Evolutionary conservation across 1,140 invertebrate genomes (phyloP).

Genomic region (Leptinotarsa defecta): DNA sequence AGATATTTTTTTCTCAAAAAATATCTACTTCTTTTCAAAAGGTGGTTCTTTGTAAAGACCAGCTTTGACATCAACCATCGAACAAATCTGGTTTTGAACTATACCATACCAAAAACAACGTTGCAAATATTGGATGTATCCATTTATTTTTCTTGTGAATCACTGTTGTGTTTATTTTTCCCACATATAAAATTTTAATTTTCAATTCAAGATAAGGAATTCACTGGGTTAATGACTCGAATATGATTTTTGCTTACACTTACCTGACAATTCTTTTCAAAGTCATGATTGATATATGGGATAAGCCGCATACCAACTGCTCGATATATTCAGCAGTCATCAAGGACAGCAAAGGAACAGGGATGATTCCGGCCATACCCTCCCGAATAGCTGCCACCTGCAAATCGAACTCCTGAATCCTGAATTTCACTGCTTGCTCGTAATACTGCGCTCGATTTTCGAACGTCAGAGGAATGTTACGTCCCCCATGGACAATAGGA

Average conservation of each 20-base stretch:
- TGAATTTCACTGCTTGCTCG: slow-evolving; percentile 64
- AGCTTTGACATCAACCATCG: too few species aligned
- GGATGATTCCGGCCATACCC: slow-evolving; percentile 70
- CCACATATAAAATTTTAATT: too few species aligned
- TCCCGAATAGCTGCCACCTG: slow-evolving; percentile 67
- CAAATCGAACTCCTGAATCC: slow-evolving; percentile 69
- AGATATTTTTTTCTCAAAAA: too few species aligned
- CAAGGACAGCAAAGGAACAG: slow-evolving; percentile 67
- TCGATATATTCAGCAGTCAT: slow-evolving; percentile 67
- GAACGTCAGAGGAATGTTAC: slow-evolving; percentile 66
- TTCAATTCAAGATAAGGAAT: too few species aligned
- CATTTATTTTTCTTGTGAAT: too few species aligned
- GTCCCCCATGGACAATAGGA: slow-evolving; percentile 66
- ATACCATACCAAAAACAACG: too few species aligned
- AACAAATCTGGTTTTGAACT: too few species aligned
- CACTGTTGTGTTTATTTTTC: too few species aligned
- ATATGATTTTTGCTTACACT: slow-evolving; percentile 21
- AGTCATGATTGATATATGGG: slow-evolving; percentile 66
- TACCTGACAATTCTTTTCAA: slow-evolving; percentile 70
- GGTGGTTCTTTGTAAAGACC: too few species aligned
- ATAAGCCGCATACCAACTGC: slow-evolving; percentile 69
- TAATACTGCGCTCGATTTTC: slow-evolving; percentile 68
- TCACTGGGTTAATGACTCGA: too few species aligned
- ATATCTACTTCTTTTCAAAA: too few species aligned
- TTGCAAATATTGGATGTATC: too few species aligned